These are phyloP conservation scores for Balearica regulorum DNA, from an alignment of 2,797 vertebrate genomes.

Conservation along the genomic window DNA sequence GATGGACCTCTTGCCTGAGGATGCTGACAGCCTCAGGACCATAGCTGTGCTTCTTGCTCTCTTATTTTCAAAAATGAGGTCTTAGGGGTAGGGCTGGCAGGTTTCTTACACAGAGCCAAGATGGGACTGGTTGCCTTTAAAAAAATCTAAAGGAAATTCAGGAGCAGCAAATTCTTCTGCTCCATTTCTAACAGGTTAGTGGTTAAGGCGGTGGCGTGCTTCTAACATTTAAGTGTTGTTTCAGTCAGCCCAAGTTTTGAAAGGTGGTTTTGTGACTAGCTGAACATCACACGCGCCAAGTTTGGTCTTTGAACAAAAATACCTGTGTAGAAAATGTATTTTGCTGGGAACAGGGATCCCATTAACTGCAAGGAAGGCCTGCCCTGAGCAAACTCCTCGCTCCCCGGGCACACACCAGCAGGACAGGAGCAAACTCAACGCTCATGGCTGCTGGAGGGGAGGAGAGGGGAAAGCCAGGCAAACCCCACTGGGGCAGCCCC, in stretches of 20 bases:
- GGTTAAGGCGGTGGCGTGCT: neutral
- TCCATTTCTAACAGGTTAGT: neutral
- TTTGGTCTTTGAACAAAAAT: slow-evolving; percentile 17
- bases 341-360: neutral
- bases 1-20: neutral
- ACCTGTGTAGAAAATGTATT: neutral
- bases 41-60: neutral
- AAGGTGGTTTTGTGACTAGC: slow-evolving; percentile 32
- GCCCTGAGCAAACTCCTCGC: accelerated
- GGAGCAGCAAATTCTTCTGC: slow-evolving; percentile 14
- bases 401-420: neutral
- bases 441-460: neutral
- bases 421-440: accelerated
- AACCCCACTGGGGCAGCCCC: neutral
- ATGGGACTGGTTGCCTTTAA: neutral
- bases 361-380: neutral
- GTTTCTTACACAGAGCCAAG: neutral
- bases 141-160: neutral
- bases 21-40: neutral
- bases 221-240: slow-evolving; percentile 10
- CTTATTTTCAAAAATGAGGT: neutral
- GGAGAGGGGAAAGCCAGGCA: neutral
- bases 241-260: slow-evolving; percentile 10
- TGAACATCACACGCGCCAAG: neutral
- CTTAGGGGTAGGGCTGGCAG: neutral